A percentile compares a stretch with the other conserved stretches of the same genome.
These are phyloP conservation scores for Meandrina meandrites DNA, from an alignment of 92 coral and sea anemone genomes.

Conservation along the genomic window DNA sequence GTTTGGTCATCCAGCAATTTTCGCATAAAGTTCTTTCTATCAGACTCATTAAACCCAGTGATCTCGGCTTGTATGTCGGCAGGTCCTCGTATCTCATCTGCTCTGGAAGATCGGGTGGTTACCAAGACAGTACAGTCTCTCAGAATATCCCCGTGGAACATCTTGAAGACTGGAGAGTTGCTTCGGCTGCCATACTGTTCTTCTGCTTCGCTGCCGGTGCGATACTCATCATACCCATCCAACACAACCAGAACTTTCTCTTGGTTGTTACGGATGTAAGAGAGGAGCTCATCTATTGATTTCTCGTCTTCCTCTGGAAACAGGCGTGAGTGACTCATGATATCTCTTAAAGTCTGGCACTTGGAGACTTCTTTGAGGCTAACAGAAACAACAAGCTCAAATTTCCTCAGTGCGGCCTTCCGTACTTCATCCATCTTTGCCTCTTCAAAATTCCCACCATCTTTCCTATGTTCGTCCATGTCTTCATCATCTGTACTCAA, in stretches of 20 bases:
- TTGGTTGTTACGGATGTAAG: constrained; percentile 11
- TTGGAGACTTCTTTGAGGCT: constrained; percentile 14
- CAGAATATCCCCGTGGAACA: background rate
- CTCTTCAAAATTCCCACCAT: background rate
- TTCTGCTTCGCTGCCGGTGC: background rate
- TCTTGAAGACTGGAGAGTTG: constrained; percentile 5
- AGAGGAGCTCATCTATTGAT: background rate
- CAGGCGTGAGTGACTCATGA: background rate
- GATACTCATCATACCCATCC: constrained; percentile 37
- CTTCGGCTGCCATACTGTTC: too few species aligned
- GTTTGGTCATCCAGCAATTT: background rate
- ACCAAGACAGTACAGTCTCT: constrained; percentile 12
- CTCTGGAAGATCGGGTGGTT: constrained; percentile 27
- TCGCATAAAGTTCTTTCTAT: background rate
- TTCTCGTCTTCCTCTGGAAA: constrained; percentile 17
- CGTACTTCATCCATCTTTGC: background rate
- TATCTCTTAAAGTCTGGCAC: background rate
- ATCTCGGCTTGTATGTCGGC: constrained; percentile 12
- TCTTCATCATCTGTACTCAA: too few species aligned
- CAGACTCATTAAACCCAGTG: constrained; percentile 9
- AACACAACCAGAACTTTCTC: constrained; percentile 32
- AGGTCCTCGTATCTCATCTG: background rate
- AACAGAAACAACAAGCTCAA: constrained; percentile 25
- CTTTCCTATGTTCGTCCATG: too few species aligned
- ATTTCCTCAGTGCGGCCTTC: background rate